These are phyloP conservation scores for Recurvirostra avosetta DNA, from an alignment of 2,113 vertebrate genomes.

Conservation along the genomic window DNA sequence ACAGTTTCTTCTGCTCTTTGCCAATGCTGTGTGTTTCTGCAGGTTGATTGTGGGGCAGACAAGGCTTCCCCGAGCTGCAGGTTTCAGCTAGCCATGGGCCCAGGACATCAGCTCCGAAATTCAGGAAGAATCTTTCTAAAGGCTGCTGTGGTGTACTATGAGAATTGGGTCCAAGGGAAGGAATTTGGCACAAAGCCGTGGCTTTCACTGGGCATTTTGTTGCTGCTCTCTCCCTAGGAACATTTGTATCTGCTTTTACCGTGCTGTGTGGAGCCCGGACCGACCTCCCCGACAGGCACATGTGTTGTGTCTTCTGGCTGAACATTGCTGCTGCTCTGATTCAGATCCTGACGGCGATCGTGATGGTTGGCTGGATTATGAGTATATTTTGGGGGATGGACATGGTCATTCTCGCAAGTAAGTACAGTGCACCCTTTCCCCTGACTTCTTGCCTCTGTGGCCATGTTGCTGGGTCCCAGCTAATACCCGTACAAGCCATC, in stretches of 20 bases:
- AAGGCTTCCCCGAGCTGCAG: neutral
- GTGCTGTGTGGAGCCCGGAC: conserved; percentile 94
- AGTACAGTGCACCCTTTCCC: conserved; percentile 38
- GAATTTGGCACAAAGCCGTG: rapidly evolving
- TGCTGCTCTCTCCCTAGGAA: conserved; percentile 76
- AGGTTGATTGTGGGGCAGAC: neutral
- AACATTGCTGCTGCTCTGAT: conserved; percentile 95
- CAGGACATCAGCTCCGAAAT: neutral
- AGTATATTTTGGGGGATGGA: conserved; percentile 99
- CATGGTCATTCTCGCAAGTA: conserved; percentile 99
- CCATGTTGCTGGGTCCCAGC: neutral
- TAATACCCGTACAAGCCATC: rapidly evolving
- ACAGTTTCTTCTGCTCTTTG: neutral
- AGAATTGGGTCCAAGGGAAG: neutral
- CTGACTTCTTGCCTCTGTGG: rapidly evolving
- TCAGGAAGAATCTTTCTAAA: neutral
- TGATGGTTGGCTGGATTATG: conserved; percentile 99
- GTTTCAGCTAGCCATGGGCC: neutral
- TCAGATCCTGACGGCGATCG: conserved; percentile 93
- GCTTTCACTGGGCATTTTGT: neutral
- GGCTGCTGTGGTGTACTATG: neutral
- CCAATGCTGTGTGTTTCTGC: neutral
- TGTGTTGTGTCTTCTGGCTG: conserved; percentile 97
- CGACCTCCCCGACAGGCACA: conserved; percentile 88
- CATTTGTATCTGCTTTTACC: conserved; percentile 91